These are phyloP conservation scores for Redunca redunca DNA, from an alignment of 2,113 vertebrate species.

Conservation along the genomic window DNA sequence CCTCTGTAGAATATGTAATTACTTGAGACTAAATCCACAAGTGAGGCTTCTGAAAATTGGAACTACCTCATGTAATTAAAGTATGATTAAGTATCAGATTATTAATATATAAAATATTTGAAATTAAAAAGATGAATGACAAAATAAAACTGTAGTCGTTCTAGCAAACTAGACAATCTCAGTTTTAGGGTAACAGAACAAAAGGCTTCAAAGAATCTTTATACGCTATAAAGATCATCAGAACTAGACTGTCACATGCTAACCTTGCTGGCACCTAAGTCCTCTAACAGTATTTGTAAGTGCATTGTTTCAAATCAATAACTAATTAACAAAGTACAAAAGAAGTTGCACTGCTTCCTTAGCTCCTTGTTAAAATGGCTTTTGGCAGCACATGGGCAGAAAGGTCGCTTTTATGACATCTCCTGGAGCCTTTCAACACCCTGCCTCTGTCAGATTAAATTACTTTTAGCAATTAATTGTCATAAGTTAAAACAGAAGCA, in stretches of 20 bases:
- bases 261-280: constrained; percentile 89
- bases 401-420: constrained; percentile 98
- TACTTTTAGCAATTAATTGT: constrained; percentile 98
- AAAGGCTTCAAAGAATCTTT: constrained; percentile 77
- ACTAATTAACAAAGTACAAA: constrained; percentile 99
- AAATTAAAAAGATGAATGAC: constrained; percentile 53
- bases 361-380: constrained; percentile 93
- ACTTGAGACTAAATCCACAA: background rate
- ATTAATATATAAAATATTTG: constrained; percentile 19
- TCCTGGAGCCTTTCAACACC: constrained; percentile 88
- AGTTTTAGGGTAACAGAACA: constrained; percentile 70
- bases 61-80: constrained; percentile 44
- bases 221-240: constrained; percentile 75
- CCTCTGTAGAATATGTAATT: background rate
- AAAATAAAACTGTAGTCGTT: background rate
- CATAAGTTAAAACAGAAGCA: constrained; percentile 89
- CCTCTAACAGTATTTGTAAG: constrained; percentile 95
- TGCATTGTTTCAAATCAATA: constrained; percentile 99
- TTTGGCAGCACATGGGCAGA: constrained; percentile 88
- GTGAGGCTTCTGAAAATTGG: constrained; percentile 32
- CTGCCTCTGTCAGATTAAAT: constrained; percentile 97
- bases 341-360: constrained; percentile 91
- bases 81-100: constrained; percentile 39
- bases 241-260: constrained; percentile 79
- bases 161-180: constrained; percentile 66